Conservation (phyloP, 2,888 invertebrate species). For the Mycalesis mineus region DNA sequence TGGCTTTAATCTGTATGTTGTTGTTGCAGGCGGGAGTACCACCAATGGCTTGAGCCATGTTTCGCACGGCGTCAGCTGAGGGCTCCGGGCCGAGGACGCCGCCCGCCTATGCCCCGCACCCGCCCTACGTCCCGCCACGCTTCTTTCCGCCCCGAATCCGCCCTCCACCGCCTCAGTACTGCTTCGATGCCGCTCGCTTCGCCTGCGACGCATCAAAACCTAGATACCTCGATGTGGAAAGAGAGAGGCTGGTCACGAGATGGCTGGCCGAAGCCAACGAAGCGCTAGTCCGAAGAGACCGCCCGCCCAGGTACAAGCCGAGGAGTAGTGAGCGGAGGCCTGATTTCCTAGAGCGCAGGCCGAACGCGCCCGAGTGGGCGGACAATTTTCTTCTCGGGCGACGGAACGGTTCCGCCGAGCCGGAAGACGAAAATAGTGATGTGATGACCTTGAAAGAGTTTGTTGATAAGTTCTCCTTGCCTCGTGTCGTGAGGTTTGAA, state of each 20-base stretch:
- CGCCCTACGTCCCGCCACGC: constrained; percentile 64
- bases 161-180: constrained; percentile 72
- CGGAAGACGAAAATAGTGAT: constrained; percentile 69
- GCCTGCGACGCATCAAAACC: constrained; percentile 74
- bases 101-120: constrained; percentile 73
- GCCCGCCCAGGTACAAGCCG: constrained; percentile 69
- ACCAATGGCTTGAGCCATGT: constrained; percentile 73
- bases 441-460: constrained; percentile 77
- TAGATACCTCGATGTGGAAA: constrained; percentile 68
- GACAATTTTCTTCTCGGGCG: constrained; percentile 66
- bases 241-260: constrained; percentile 69
- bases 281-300: constrained; percentile 63
- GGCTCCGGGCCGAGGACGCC: constrained; percentile 74
- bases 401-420: constrained; percentile 63
- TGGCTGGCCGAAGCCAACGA: constrained; percentile 76
- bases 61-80: constrained; percentile 75
- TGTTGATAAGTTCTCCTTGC: constrained; percentile 80
- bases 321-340: constrained; percentile 71
- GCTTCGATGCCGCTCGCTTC: constrained; percentile 75
- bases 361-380: constrained; percentile 64
- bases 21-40: constrained; percentile 55
- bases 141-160: constrained; percentile 69
- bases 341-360: constrained; percentile 62
- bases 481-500: constrained; percentile 78
- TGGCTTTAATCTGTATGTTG: too few relatives aligned